Evolutionary conservation across 37 sponge, comb jelly and placozoan species (phyloP), one percentile per base, ranked within the genome.

Genomic region (Eunapius fragilis): DNA sequence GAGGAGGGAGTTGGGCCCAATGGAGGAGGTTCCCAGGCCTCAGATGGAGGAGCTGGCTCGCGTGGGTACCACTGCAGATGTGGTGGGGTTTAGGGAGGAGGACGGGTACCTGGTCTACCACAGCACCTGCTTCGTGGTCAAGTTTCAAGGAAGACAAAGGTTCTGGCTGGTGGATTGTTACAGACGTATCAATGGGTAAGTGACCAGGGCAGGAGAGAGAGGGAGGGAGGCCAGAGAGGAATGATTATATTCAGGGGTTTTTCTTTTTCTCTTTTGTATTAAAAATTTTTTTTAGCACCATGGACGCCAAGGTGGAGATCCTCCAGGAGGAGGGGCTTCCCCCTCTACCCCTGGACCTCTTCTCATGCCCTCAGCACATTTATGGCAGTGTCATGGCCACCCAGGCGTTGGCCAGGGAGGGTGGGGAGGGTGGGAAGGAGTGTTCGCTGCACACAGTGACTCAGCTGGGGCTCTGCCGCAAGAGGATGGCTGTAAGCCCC

Each of bases 31-130:
- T 24, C 26, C 9, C n/a, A 26, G 14, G 10, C 38, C 38, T 48
- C 78, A 37, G 35, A 11, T 24, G 78, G 78, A 22, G 50, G 95
- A 94, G 41, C 82, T 94, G 31, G 79, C 92, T 2, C 67, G 28
- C 27, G 25, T 89, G 22, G 95, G 92, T 7, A 91, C 92, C 67
- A 89, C 89, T 26, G 95, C 92, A 30, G 95, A 95, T 49, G 68
- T 95, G 17, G 82, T 92, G 77, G 91, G 80, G 0, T 76, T 88
- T 48, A 81, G 84, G 71, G 90, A 92, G 71, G 90, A 92, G 75
- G 87, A 74, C 1, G 80, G 82, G 70, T 77, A 71, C 13, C 27
- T 23, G 3, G 25, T 68, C 27, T 69, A 47, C 26, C 74, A 89
- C 69, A 82, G 87, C 7, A 83, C 83, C 22, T 79, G 76, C 23